Base-by-base conservation (phyloP, 2,797 vertebrate genomes). In the Chloroceryle inda region DNA sequence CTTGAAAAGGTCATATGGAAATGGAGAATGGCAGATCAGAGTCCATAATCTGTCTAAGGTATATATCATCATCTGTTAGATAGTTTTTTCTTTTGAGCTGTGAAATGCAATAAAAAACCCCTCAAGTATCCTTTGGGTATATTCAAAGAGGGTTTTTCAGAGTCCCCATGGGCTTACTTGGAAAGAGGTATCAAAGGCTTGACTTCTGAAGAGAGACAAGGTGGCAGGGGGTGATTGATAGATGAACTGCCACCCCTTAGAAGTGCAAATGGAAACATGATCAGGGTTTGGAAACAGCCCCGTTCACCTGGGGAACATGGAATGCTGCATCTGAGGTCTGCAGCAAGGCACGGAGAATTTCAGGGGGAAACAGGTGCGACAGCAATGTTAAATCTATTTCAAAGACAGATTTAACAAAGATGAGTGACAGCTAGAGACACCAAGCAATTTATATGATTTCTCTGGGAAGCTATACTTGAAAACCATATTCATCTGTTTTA, bases 241-340 rank as follows among this genome's bases (percentile, higher is more conserved):
- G 77, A 67, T 59, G 83, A 82, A 85, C 71, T 94, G 80, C 67
- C 75, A 87, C 47, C 67, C 38, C 50, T 97, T 81, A 73, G 42
- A 92, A 92, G 96, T 81, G 85, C 89, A 94, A 96, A 95, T 88
- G 66, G 35, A 88, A 91, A 78, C 87, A 94, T 23, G 66, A 68
- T 50, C 52, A 59, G 89, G 50, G 49, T 88, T 94, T 95, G 89
- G 88, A 88, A 89, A 78, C 76, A 94, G 58, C 59, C 62, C 27
- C 0, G 0, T 47, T 88, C 76, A 75, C 72, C 58, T 47, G 72
- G 81, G 84, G 61, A 94, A n/a, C 59, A 24, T 2, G 4, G 37
- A 64, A 12, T 0, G 10, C 49, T 73, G 33, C 77, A 38, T 53
- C 76, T 80, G 91, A 91, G 56, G 49, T 79, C 86, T 88, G 78